Base-by-base conservation (phyloP, 1,140 invertebrate genomes). In the Xylocopa sonorina region DNA sequence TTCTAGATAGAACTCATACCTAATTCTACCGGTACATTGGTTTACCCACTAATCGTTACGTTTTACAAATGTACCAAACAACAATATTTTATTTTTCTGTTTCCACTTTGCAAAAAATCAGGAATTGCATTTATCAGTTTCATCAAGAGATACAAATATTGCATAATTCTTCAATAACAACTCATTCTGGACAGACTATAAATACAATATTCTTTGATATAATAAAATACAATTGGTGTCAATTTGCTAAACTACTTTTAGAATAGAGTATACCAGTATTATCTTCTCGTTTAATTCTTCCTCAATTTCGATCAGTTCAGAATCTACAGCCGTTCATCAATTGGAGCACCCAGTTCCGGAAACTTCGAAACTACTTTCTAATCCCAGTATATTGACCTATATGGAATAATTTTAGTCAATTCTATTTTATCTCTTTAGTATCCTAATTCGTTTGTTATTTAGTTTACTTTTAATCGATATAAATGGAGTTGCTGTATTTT, bases 281-380 rank as follows among this genome's bases (percentile, higher is more conserved):
- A 57, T 57, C 21, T 29, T 16, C 14, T 14, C 18, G 12, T 43
- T 43, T 21, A 46, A 71, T 71, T 27, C 68, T 21, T 7, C 4
- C 6, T 43, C 4, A 24, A 66, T 50, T 66, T 50, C 32, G 43
- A 50, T 50, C 24, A 48, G 10, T 14, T 41, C 2, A 27, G 62
- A 46, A 16, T 46, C 24, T 34, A 18, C 51, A 4, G 41, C 55
- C 62, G 53, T 82, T 80, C 64, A 66, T 75, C 63, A 55, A 64
- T 27, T 46, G 63, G 38, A 81, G 53, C 53, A 67, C 29, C 18
- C 34, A 57, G 75, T 75, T 80, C 78, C 12, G 18, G 3, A 62
- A 75, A 82, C 51, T 81, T 81, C 18, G 48, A 55, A 82, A 80
- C 69, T 75, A 75, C 81, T 82, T 68, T 32, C 78, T 62, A 50